These are phyloP conservation scores for Hydriomena furcata DNA, from an alignment of 2,888 invertebrate genomes.

Conservation along the genomic window DNA sequence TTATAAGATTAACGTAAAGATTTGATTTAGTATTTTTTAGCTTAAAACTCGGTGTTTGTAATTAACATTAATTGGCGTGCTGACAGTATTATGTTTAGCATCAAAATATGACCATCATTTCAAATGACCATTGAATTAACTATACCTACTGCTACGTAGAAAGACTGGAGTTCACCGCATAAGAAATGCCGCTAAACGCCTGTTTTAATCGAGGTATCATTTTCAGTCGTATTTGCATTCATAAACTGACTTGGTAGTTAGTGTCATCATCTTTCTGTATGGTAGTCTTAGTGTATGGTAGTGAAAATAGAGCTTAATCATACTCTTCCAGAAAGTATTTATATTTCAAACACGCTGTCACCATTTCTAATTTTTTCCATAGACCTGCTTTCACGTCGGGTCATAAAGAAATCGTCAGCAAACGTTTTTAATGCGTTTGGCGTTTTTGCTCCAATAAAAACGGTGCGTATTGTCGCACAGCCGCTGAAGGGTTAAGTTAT, in stretches of 20 bases:
- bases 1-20: too few relatives aligned
- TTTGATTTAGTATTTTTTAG: too few relatives aligned
- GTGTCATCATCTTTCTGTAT: too few relatives aligned
- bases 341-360: constrained; percentile 32
- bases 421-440: constrained; percentile 53
- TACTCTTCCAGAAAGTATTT: neutral
- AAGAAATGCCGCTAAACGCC: too few relatives aligned
- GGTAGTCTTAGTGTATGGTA: too few relatives aligned
- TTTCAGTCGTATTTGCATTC: too few relatives aligned
- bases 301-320: too few relatives aligned
- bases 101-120: neutral
- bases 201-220: too few relatives aligned
- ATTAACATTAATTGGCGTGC: neutral
- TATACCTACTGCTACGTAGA: too few relatives aligned
- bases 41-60: neutral
- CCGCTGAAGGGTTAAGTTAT: constrained; percentile 75
- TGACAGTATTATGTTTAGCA: neutral
- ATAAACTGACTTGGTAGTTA: too few relatives aligned
- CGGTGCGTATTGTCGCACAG: constrained; percentile 50
- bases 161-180: too few relatives aligned
- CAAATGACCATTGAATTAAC: too few relatives aligned
- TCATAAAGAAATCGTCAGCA: constrained; percentile 41
- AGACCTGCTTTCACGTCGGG: constrained; percentile 31
- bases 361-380: constrained; percentile 28
- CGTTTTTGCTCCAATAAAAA: constrained; percentile 75